Conservation (phyloP, 1,140 invertebrate species). For the Heterodera carotae region DNA sequence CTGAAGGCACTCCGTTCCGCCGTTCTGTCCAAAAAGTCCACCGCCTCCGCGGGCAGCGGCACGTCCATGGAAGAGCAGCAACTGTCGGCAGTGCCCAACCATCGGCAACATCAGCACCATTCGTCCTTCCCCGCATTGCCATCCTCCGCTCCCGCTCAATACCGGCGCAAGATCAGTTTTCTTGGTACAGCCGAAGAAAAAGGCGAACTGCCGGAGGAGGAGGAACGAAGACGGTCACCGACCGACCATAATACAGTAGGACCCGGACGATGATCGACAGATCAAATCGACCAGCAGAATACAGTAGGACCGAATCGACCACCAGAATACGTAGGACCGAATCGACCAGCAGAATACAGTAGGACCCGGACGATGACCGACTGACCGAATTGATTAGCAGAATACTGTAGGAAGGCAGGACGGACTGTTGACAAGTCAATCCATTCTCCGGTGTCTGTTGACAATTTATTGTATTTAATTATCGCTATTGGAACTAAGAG, state of each 20-base stretch:
- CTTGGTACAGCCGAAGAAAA: neutral
- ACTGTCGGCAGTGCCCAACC: neutral
- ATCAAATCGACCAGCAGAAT: neutral
- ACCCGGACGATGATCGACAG: neutral
- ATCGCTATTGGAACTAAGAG: no score
- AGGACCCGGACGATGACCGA: neutral
- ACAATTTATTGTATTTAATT: no score
- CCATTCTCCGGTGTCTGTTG: no score
- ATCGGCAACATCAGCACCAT: neutral
- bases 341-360: neutral
- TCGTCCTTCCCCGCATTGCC: neutral
- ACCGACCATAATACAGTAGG: neutral
- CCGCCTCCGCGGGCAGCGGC: neutral
- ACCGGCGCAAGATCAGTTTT: conserved; percentile 10
- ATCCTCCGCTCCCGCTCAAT: conserved; percentile 1
- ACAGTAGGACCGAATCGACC: neutral
- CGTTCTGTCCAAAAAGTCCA: conserved; percentile 6
- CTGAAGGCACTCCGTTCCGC: conserved; percentile 7
- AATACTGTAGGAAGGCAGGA: no score
- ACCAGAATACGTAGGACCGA: no score
- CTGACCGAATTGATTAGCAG: neutral
- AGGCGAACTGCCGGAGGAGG: conserved; percentile 1
- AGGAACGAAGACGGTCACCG: neutral
- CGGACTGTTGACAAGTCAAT: no score
- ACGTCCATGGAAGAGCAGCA: neutral